A percentile compares a stretch with the other conserved stretches of the same genome.
Evolutionary conservation across 2,113 vertebrate genomes (phyloP).

Genomic region (Zosterops borbonicus): DNA sequence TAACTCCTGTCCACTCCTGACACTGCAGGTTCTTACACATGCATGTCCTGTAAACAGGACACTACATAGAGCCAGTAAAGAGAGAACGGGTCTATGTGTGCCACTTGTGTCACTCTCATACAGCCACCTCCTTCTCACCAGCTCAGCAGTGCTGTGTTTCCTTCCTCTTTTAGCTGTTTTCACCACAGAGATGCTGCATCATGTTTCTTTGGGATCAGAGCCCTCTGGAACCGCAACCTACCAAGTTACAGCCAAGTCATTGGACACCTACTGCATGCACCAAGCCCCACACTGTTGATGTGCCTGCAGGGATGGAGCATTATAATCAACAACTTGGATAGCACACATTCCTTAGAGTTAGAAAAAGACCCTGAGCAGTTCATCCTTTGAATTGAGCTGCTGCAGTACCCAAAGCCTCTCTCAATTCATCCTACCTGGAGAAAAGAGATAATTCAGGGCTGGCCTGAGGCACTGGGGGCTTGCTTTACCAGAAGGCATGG

Average conservation of each 20-base stretch:
- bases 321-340: rapidly evolving
- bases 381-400: neutral
- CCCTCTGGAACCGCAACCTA: neutral
- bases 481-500: neutral
- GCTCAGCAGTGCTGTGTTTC: neutral
- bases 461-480: neutral
- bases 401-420: neutral
- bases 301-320: neutral
- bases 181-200: neutral
- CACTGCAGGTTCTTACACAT: neutral
- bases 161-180: neutral
- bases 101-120: neutral
- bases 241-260: rapidly evolving
- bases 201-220: neutral
- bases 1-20: neutral
- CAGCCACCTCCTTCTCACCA: neutral
- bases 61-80: neutral
- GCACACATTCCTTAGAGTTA: neutral
- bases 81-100: neutral
- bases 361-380: neutral
- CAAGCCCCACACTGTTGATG: rapidly evolving
- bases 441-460: neutral
- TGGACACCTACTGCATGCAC: neutral
- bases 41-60: neutral
- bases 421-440: neutral